Evolutionary conservation across 2,888 invertebrate genomes (phyloP).

Genomic region (Crematogaster levior): DNA sequence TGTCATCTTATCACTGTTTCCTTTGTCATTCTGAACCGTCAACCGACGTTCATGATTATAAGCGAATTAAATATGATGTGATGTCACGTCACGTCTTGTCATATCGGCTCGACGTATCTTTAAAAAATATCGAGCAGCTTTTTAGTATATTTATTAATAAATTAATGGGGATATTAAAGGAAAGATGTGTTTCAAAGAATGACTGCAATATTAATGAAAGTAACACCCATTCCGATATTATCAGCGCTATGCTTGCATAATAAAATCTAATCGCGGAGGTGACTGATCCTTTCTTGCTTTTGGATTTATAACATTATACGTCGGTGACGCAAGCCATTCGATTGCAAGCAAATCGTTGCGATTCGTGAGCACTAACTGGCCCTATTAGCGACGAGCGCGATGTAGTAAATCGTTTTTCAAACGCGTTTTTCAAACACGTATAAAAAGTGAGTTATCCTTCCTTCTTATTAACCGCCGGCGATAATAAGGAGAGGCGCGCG

Average conservation of each 20-base stretch:
- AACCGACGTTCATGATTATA: constrained; percentile 49
- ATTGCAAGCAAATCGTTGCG: constrained; percentile 52
- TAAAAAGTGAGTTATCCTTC: constrained; percentile 44
- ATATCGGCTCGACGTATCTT: too few species aligned
- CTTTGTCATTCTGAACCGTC: constrained; percentile 32
- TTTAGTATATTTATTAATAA: neutral
- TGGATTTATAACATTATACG: neutral
- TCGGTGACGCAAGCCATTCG: too few species aligned
- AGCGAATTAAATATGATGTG: constrained; percentile 70
- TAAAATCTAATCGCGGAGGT: neutral
- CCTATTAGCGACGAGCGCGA: constrained; percentile 63
- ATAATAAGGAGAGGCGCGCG: constrained; percentile 29
- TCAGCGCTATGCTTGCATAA: neutral
- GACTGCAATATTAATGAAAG: neutral
- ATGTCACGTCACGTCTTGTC: neutral
- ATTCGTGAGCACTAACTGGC: constrained; percentile 59
- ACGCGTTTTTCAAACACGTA: constrained; percentile 46
- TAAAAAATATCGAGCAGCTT: neutral
- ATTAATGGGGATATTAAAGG: neutral
- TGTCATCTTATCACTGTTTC: constrained; percentile 40
- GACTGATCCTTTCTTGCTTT: neutral
- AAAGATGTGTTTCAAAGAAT: neutral
- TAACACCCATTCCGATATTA: neutral
- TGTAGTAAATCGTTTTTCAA: constrained; percentile 59
- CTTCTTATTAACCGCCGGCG: constrained; percentile 52